Base-by-base conservation (phyloP, 1,140 invertebrate genomes). In the Whitmania pigra region DNA sequence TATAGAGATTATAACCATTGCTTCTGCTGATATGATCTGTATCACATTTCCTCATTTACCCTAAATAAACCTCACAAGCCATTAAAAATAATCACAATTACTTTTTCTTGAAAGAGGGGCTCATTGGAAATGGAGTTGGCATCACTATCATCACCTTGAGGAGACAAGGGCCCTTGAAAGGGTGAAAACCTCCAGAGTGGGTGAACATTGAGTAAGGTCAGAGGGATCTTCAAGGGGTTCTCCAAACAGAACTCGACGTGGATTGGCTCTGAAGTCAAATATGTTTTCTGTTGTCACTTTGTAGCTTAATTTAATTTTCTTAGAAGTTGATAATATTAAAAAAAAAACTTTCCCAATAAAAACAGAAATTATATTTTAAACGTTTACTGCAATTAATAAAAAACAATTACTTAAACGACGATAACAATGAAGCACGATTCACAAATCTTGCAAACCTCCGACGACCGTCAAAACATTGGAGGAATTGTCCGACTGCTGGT, bases 201-300 rank as follows among this genome's bases (percentile, higher is more conserved):
- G 76, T 87, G 86, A 5, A 94, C 83, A 75, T 91, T 87, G 53
- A 86, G 86, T 29, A 94, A 80, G 22, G 86, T 82, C 68, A 93
- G 78, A 6, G 87, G 82, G 60, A 92, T 88, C 74, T 89, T 87
- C n/a, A 94, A 82, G 2, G 89, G 89, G 83, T 95, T 94, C 63
- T 86, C 82, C 54, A 94, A 81, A 66, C 87, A 85, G 36, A 94
- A 82, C 69, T 88, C 87, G 69, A 93, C 85, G 80, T 88, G 88
- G 68, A 94, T 87, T 15, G 88, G 88, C 82, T 95, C 93, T 89
- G 81, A 74, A 85, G 29, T n/a, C 25, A 22, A 43, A 69, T 11
- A 29, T 1, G 25, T 36, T 29, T 43, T n/a, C n/a, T 54, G 5
- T 70, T n/a, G 20, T 29, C 31, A 22, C 43, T 49, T 0, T 0